These are phyloP conservation scores for Nothura maculosa DNA, from an alignment of 2,797 vertebrate genomes.

Conservation along the genomic window DNA sequence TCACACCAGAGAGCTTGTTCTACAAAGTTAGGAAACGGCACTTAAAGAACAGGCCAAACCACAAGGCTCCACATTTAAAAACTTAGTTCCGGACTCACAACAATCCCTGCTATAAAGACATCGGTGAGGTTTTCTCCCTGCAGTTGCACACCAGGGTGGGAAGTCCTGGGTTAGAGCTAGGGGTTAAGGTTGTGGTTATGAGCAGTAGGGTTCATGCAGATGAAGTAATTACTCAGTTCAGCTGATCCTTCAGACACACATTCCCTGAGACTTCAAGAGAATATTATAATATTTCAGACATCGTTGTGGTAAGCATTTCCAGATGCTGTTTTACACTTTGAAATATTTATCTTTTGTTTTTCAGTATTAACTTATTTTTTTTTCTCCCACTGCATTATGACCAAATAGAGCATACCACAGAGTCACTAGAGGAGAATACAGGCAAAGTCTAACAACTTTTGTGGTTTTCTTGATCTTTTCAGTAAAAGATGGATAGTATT, in stretches of 20 bases:
- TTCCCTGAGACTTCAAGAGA: neutral
- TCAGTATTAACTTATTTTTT: neutral
- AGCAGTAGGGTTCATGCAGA: neutral
- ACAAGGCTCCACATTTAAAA: neutral
- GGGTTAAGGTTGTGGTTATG: rapidly evolving
- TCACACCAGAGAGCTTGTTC: neutral
- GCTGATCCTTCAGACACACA: neutral
- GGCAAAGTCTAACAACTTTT: neutral
- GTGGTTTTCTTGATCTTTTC: neutral
- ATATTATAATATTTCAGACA: neutral
- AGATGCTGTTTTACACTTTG: neutral
- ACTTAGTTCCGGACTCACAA: neutral
- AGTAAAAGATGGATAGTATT: neutral
- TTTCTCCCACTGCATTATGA: neutral
- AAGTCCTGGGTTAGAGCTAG: neutral
- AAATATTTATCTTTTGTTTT: neutral
- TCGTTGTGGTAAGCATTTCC: neutral
- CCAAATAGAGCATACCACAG: neutral
- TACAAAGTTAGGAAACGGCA: rapidly evolving
- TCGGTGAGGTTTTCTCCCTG: neutral
- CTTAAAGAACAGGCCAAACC: neutral
- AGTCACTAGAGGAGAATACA: neutral
- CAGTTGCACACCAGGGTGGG: rapidly evolving
- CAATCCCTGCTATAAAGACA: rapidly evolving
- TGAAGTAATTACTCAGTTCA: neutral